Evolutionary conservation across 1,140 invertebrate species (phyloP).

Genomic region (Drosophila equinoxialis): DNA sequence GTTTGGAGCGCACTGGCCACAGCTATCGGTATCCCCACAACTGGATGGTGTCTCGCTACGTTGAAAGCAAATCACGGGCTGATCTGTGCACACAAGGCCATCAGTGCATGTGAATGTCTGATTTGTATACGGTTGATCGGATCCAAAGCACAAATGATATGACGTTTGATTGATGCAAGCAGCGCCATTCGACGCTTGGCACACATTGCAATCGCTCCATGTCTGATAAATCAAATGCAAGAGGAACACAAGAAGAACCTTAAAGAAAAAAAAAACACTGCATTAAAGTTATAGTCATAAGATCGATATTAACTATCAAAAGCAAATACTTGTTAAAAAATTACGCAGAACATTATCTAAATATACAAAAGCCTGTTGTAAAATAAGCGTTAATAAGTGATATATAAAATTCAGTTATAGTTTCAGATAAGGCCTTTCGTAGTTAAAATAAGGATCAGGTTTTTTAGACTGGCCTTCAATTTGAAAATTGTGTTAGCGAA

Average conservation of each 20-base stretch:
- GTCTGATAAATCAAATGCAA: slow-evolving; percentile 29
- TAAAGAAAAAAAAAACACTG: not conserved
- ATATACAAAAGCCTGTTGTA: no score
- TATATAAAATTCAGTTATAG: no score
- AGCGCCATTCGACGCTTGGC: slow-evolving; percentile 61
- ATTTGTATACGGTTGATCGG: slow-evolving; percentile 25
- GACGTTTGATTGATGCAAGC: slow-evolving; percentile 73
- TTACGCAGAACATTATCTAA: no score
- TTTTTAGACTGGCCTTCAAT: no score
- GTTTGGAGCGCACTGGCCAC: slow-evolving; percentile 63
- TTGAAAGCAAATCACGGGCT: slow-evolving; percentile 72
- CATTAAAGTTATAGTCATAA: not conserved
- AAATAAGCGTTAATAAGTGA: no score
- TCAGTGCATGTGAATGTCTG: slow-evolving; percentile 68
- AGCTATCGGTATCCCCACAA: slow-evolving; percentile 72
- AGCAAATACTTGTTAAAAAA: no score
- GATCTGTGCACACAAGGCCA: slow-evolving; percentile 73
- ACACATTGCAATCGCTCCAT: slow-evolving; percentile 54
- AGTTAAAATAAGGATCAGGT: no score
- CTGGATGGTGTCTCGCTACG: slow-evolving; percentile 59
- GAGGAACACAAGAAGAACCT: slow-evolving; percentile 24
- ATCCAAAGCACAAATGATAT: slow-evolving; percentile 68
- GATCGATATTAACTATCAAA: not conserved
- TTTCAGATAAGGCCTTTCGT: not conserved
- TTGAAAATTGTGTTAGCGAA: no score